Percentiles rank a stretch among this genome's conserved stretches.
Evolutionary conservation across 2,797 vertebrate species (phyloP).

Genomic region (Notolabrus celidotus): DNA sequence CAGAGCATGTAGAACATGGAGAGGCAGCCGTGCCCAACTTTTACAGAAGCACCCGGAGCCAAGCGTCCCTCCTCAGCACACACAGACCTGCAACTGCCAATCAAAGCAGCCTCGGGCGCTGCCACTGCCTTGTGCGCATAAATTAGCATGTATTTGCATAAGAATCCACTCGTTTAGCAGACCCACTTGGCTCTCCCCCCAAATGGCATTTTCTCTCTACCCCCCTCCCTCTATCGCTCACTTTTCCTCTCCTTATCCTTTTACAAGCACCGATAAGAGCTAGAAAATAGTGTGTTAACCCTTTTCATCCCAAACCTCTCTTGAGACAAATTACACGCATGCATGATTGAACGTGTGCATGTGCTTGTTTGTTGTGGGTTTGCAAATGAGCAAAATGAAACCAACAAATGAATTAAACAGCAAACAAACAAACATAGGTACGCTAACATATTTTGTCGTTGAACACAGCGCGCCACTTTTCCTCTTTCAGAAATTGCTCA

Average conservation of each 20-base stretch:
- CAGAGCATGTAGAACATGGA: constrained; percentile 80
- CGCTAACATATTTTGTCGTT: constrained; percentile 14
- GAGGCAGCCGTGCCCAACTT: constrained; percentile 78
- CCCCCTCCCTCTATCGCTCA: constrained; percentile 71
- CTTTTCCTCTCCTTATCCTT: constrained; percentile 81
- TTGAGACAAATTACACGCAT: constrained; percentile 75
- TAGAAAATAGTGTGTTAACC: constrained; percentile 80
- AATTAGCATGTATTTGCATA: constrained; percentile 91
- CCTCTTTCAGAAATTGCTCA: constrained; percentile 2
- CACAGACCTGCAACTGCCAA: constrained; percentile 88
- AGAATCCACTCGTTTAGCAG: constrained; percentile 85
- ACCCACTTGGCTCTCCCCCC: constrained; percentile 83
- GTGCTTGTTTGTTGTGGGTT: constrained; percentile 69
- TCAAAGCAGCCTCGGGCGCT: constrained; percentile 86
- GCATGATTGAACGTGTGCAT: constrained; percentile 57
- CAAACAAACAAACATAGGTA: constrained; percentile 59
- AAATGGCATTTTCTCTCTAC: constrained; percentile 84
- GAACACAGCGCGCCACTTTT: constrained; percentile 9
- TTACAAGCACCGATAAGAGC: constrained; percentile 80
- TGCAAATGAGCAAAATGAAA: constrained; percentile 68
- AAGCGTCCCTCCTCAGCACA: constrained; percentile 79
- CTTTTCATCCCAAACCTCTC: constrained; percentile 71
- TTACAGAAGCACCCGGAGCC: constrained; percentile 80
- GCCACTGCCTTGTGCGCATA: constrained; percentile 85
- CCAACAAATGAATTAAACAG: constrained; percentile 62